phyloP scores from a whole-genome alignment of 2,797 vertebrate species.

The Miopithecus talapoin region DNA sequence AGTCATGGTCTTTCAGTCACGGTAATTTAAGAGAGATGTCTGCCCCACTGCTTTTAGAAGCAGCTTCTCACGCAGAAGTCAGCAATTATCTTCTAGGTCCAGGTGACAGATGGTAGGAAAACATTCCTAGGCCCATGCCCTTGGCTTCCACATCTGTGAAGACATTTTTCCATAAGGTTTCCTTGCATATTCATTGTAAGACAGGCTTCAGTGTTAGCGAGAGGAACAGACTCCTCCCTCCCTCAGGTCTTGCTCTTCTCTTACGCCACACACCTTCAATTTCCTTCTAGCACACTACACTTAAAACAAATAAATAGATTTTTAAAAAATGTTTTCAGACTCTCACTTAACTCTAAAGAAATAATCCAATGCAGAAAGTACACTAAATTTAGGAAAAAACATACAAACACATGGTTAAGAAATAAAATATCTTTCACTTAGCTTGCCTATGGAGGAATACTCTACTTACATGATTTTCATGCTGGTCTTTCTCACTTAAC shows the following conservation, averaged over 20 bases:
- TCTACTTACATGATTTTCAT: background rate
- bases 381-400: background rate
- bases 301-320: background rate
- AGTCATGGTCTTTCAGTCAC: conserved; percentile 80
- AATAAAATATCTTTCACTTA: background rate
- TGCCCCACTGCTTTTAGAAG: conserved; percentile 79
- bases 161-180: conserved; percentile 79
- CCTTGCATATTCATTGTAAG: conserved; percentile 46
- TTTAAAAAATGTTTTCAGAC: background rate
- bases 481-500: background rate
- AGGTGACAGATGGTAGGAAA: conserved; percentile 85
- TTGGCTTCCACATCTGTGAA: conserved; percentile 79
- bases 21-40: conserved; percentile 83
- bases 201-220: background rate
- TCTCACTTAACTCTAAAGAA: background rate
- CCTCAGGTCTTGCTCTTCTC: background rate
- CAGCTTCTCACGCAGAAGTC: conserved; percentile 76
- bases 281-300: background rate
- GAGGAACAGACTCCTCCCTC: background rate
- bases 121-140: conserved; percentile 78
- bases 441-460: background rate
- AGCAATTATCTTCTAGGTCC: conserved; percentile 83
- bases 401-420: background rate
- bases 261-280: background rate
- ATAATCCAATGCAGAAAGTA: background rate